These are phyloP conservation scores for Chaenogobius annularis DNA, from an alignment of 2,113 vertebrate species.

Conservation along the genomic window DNA sequence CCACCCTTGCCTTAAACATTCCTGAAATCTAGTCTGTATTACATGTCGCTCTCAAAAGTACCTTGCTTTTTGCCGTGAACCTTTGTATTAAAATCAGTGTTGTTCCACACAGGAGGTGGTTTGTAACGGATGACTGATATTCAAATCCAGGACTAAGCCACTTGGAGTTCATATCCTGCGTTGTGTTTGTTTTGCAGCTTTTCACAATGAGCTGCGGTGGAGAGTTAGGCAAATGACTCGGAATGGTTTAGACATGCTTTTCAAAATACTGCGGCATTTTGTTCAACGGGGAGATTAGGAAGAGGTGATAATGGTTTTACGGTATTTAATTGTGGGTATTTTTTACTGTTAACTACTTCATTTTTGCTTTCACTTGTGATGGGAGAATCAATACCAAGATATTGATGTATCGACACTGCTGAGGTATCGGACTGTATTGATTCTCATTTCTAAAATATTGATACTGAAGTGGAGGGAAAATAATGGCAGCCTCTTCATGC, in stretches of 20 bases:
- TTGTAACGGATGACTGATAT: slow-evolving; percentile 4
- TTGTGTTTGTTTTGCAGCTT: slow-evolving; percentile 1
- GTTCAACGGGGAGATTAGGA: neutral
- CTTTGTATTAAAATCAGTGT: neutral
- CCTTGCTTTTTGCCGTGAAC: neutral
- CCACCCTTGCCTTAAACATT: too few species aligned
- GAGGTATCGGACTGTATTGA: too few species aligned
- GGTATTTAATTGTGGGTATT: neutral
- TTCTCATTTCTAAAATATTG: too few species aligned
- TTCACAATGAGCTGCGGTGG: neutral
- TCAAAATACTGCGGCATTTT: neutral
- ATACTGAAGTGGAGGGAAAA: too few species aligned
- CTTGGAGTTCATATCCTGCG: neutral
- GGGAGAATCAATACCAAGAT: too few species aligned
- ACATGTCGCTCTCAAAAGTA: neutral
- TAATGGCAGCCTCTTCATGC: too few species aligned
- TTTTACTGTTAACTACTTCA: neutral
- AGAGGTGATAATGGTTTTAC: neutral
- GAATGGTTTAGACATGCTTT: neutral
- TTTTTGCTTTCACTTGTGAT: too few species aligned
- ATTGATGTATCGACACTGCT: too few species aligned
- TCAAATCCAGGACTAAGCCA: neutral
- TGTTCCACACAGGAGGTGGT: slow-evolving; percentile 5
- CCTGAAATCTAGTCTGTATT: neutral
- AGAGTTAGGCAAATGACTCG: slow-evolving; percentile 3